These are phyloP conservation scores for Eunapius fragilis DNA, from an alignment of 37 sponge, comb jelly and placozoan species.

Conservation along the genomic window DNA sequence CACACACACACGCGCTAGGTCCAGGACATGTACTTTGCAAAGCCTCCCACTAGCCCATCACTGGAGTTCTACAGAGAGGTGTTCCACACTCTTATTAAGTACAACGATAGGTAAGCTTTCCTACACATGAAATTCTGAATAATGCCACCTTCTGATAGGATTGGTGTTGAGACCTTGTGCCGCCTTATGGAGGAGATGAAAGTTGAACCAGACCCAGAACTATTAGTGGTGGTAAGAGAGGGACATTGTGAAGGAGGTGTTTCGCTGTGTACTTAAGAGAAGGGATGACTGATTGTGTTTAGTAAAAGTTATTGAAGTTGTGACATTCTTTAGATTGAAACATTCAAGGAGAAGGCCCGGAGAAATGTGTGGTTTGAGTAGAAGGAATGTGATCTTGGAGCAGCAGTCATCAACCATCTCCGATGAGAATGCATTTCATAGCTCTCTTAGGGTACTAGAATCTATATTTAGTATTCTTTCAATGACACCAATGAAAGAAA, in stretches of 20 bases:
- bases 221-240: constrained; percentile 35
- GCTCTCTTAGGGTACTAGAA: neutral
- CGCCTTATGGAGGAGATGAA: constrained; percentile 46
- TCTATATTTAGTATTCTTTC: neutral
- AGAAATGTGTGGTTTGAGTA: constrained; percentile 41
- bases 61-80: constrained; percentile 73
- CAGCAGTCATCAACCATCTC: neutral
- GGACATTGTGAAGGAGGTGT: neutral
- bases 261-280: neutral
- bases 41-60: constrained; percentile 69
- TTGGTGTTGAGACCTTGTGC: constrained; percentile 54
- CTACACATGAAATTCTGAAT: neutral
- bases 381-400: neutral
- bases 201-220: constrained; percentile 52
- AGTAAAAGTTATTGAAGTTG: neutral
- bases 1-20: too few relatives aligned
- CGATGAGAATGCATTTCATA: neutral
- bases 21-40: constrained; percentile 84
- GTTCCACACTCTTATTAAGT: constrained; percentile 64
- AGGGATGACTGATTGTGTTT: neutral
- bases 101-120: constrained; percentile 57
- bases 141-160: neutral
- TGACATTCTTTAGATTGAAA: constrained; percentile 21
- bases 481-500: neutral
- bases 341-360: constrained; percentile 32